Evolutionary conservation across 2,113 vertebrate genomes (phyloP), one percentile per base, ranked within the genome.

Genomic region (Oophaga pumilio): DNA sequence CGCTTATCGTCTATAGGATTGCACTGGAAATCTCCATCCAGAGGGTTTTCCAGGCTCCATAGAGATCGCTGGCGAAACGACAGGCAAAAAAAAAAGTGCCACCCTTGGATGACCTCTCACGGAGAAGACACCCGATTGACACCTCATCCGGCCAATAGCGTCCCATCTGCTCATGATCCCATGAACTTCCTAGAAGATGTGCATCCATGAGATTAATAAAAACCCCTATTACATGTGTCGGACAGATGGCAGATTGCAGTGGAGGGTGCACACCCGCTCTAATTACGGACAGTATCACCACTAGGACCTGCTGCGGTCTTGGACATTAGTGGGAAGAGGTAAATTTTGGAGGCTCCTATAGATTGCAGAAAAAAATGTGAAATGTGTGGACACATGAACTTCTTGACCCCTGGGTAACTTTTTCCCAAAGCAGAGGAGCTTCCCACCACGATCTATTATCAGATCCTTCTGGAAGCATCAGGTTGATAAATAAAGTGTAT

Each of bases 171-270:
- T 52, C 56, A 57, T 43, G 24, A 60, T 82, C n/a, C 78, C 66
- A 8, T 52, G 66, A 33, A 82, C 86, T 82, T 87, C 86, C 78
- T 82, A 74, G 86, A 62, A 62, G 78, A 82, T 53, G 28, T 20
- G n/a, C 33, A 53, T 82, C 59, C 78, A 59, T 50, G 53, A 43
- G 85, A 79, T 77, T 86, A 77, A 64, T 57, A 20, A 73, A 73
- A 43, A 85, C 74, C 28, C 66, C 85, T 73, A 82, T 87, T 82
- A 87, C 52, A 10, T 62, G 28, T 33, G 52, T 18, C 53, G 17
- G 78, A 82, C 86, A 87, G 86, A 87, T 87, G 86, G 78, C 85
- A 49, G 77, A 87, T 87, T 87, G 26, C 78, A 24, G 52, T 59
- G 66, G 11, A 4, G 66, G 24, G 68, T 20, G 43, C 62, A 24